Conservation (phyloP, 1,140 invertebrate species). For the Metaphire vulgaris region DNA sequence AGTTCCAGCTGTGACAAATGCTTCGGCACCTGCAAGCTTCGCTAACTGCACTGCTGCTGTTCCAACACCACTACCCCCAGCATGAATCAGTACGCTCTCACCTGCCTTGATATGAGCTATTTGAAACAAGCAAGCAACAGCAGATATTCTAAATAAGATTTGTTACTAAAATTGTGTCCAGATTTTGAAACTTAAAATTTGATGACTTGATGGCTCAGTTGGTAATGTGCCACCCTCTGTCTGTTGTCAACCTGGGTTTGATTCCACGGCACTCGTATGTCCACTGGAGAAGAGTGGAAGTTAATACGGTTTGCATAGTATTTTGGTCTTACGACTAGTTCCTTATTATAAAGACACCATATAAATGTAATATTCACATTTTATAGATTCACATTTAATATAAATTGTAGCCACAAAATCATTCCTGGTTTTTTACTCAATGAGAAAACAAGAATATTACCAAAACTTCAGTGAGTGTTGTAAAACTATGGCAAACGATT, state of each 20-base stretch:
- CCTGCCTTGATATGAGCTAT: conserved; percentile 37
- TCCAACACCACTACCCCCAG: conserved; percentile 51
- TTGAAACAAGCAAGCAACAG: neutral
- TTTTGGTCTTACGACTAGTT: no score
- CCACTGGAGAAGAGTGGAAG: no score
- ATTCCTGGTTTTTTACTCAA: neutral
- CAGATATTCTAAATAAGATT: neutral
- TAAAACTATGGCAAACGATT: neutral
- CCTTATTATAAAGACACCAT: no score
- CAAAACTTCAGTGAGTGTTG: neutral
- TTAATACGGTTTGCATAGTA: no score
- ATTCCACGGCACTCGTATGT: no score
- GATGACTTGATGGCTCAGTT: neutral
- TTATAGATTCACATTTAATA: neutral
- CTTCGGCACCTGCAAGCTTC: conserved; percentile 35
- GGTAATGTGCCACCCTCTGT: no score
- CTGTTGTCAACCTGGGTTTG: neutral
- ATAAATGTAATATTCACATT: no score
- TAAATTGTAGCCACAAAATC: neutral
- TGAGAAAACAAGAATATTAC: neutral
- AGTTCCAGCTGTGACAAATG: conserved; percentile 47
- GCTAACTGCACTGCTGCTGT: conserved; percentile 47
- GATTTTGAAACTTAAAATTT: neutral
- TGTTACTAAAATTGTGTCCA: neutral
- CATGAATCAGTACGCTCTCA: conserved; percentile 48